Percentiles rank a stretch among this genome's conserved stretches.
Evolutionary conservation across 2,113 vertebrate species (phyloP).

Genomic region (Mola mola): DNA sequence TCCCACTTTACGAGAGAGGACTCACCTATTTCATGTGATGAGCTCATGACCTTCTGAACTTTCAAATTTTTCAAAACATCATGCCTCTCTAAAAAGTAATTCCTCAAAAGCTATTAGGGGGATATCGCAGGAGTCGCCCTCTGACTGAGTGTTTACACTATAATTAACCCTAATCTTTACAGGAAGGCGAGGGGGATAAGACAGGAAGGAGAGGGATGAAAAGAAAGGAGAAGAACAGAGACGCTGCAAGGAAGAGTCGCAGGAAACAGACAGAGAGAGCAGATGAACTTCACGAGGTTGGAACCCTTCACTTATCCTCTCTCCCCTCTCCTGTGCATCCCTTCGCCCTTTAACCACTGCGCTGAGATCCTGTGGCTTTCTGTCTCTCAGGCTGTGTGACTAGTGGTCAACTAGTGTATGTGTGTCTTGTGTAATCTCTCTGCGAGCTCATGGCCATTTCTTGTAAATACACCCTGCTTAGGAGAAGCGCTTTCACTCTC

Average conservation of each 20-base stretch:
- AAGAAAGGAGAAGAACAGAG: slow-evolving; percentile 81
- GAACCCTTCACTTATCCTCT: background rate
- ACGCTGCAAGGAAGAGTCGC: slow-evolving; percentile 84
- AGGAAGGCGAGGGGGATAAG: slow-evolving; percentile 49
- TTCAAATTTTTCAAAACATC: too few relatives aligned
- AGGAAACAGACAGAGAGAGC: slow-evolving; percentile 85
- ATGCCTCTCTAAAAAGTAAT: too few relatives aligned
- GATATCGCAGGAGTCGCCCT: too few relatives aligned
- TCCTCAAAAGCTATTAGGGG: too few relatives aligned
- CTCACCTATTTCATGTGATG: too few relatives aligned
- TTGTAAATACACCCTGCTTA: slow-evolving; percentile 76
- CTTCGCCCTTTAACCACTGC: background rate
- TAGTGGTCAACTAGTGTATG: too few relatives aligned
- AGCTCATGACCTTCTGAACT: slow-evolving; percentile 6
- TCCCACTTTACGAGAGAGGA: slow-evolving; percentile 1
- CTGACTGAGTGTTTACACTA: too few relatives aligned
- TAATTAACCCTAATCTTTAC: background rate
- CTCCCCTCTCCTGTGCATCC: background rate
- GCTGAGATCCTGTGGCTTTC: background rate
- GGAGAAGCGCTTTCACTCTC: slow-evolving; percentile 59
- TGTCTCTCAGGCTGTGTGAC: slow-evolving; percentile 12
- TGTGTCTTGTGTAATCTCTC: slow-evolving; percentile 60
- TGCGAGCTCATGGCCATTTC: slow-evolving; percentile 71
- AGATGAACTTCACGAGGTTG: slow-evolving; percentile 85
- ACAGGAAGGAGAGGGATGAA: slow-evolving; percentile 36